Conservation (phyloP, 2,113 vertebrate genomes). For the Pachycephala philippinensis region DNA sequence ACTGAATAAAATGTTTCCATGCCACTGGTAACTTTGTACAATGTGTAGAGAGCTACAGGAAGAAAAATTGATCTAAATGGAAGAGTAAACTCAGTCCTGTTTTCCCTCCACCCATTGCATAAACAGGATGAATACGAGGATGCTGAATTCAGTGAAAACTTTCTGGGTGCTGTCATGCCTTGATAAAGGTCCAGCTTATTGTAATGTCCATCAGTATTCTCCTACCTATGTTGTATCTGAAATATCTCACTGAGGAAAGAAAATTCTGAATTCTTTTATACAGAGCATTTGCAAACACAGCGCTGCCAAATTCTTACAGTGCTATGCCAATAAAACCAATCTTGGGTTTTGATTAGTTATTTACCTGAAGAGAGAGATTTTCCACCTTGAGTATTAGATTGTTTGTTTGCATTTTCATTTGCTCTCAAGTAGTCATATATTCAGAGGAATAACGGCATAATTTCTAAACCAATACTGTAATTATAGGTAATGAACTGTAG, state of each 20-base stretch:
- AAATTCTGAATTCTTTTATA: background rate
- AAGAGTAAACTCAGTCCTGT: background rate
- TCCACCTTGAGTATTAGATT: slow-evolving; percentile 29
- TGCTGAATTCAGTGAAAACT: background rate
- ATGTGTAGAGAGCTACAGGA: background rate
- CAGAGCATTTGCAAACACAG: background rate
- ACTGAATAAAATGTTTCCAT: background rate
- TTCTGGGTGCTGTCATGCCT: background rate
- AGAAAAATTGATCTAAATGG: background rate
- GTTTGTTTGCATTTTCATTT: slow-evolving; percentile 53
- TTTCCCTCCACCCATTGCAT: background rate
- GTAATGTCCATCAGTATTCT: background rate
- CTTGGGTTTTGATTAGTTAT: slow-evolving; percentile 49
- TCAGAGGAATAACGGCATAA: slow-evolving; percentile 46
- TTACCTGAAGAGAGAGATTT: slow-evolving; percentile 49
- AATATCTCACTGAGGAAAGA: background rate
- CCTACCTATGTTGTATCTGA: background rate
- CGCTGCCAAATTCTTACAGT: background rate
- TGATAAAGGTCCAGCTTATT: background rate
- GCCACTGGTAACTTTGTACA: background rate
- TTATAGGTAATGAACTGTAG: slow-evolving; percentile 42
- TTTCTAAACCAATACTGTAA: slow-evolving; percentile 47
- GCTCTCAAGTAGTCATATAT: slow-evolving; percentile 33
- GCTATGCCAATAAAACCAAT: background rate
- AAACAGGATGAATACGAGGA: background rate